Evolutionary conservation across 2,888 invertebrate genomes (phyloP), one percentile per base, ranked within the genome.

Genomic region (Hyalella azteca): DNA sequence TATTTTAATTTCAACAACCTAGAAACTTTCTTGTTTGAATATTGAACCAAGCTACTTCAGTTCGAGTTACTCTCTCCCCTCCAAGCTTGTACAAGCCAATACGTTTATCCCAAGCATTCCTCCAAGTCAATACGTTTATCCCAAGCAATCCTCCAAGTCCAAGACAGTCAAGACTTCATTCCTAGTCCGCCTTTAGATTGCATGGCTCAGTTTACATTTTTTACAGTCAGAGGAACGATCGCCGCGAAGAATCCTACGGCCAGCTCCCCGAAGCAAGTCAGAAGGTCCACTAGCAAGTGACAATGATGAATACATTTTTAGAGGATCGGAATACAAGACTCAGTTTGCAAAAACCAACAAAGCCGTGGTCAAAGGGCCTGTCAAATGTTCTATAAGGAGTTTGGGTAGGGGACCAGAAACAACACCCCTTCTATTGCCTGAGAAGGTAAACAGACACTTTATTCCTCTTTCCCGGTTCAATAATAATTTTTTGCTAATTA

Each of bases 321-420:
- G 79, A 75, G 81, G 80, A 77, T 82, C 82, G 54, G 82, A 82
- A 75, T 82, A 82, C 81, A 82, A 82, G 82, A 82, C 82, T 79
- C 82, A 82, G 79, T 82, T 75, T 78, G 26, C 75, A 41, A 75
- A 75, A 45, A 45, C 41, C 7, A 66, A 66, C 66, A 66, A 66
- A 66, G 77, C 82, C 82, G 80, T 80, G 82, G 82, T 82, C 54
- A 79, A 80, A 79, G 77, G 80, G 78, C 78, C 80, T 36, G 73
- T 73, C 82, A 80, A 79, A 77, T 76, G 77, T 79, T 75, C 75
- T 48, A 66, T 66, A 66, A 66, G 66, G 66, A 66, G 66, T 66
- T 66, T 66, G 66, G 75, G 75, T 45, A 79, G 82, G 80, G 82
- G 82, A 78, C 82, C 82, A 49, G 80, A 80, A 80, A 79, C 82